Base-by-base conservation (phyloP, 64 coral and sea anemone species). In the Acropora tenuis region DNA sequence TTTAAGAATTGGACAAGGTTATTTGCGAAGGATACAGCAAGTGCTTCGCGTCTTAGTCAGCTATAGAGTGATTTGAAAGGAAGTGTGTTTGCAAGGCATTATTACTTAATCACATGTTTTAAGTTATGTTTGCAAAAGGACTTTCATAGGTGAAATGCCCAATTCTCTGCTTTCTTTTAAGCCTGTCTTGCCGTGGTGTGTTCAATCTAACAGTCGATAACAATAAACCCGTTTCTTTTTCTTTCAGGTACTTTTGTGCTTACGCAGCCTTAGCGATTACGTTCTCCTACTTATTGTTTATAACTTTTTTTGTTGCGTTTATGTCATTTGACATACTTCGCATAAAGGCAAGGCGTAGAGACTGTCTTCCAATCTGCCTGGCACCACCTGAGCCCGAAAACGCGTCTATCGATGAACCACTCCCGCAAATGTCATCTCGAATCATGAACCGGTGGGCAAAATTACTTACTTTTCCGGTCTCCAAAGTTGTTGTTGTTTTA, bases 251-350 rank as follows among this genome's bases (percentile, higher is more conserved):
- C 81, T 94, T 94, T 48, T 94, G 93, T 60, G 69, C 58, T 43
- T 94, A 94, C 50, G 93, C 93, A 20, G 93, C 93, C 8, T 53
- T 80, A 53, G 53, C 93, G 5, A 73, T 91, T 46, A 87, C 93
- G 11, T 86, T 90, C 18, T 63, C 93, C 8, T 94, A 94, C 74
- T 9, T 91, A 20, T 50, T 90, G 63, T 80, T 94, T 40, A 73
- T 94, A 17, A 94, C 93, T 2, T 84, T 90, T 46, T 94, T 94
- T 77, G 93, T 94, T 6, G 93, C 88, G 7, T 48, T 48, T 48
- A 87, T 91, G 88, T 78, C 88, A 20, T 85, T 94, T 87, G 93
- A 94, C 58, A 66, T 94, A 7, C 78, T 47, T 12, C 74, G 93
- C 49, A 94, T 94, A 10, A 94, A 94, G 41, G 59, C 80, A 18